phyloP scores from a whole-genome alignment of 1,140 invertebrate genomes.

The Drosophila mojavensis region DNA sequence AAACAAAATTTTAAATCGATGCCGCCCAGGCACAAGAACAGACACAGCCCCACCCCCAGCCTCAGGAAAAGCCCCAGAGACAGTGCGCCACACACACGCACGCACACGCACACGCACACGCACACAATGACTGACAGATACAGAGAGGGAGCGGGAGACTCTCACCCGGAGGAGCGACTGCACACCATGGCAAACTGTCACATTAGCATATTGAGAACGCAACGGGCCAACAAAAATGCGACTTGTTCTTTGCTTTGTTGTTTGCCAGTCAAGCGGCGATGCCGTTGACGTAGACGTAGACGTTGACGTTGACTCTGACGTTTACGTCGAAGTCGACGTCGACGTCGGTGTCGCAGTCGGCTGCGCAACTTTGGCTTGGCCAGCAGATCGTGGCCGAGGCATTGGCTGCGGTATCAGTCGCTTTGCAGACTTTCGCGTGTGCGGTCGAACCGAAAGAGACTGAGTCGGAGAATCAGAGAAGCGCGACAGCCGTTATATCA shows the following conservation, averaged over 20 bases:
- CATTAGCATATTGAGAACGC: conserved; percentile 80
- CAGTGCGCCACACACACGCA: conserved; percentile 16
- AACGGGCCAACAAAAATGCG: conserved; percentile 60
- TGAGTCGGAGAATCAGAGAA: neutral
- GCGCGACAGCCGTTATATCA: neutral
- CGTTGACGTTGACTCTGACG: neutral
- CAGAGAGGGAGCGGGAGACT: neutral
- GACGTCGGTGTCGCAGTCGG: conserved; percentile 44
- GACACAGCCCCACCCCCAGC: conserved; percentile 15
- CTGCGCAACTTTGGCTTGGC: conserved; percentile 67
- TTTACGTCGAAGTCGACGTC: neutral
- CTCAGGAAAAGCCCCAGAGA: conserved; percentile 23
- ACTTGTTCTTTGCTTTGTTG: conserved; percentile 38
- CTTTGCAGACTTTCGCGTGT: conserved; percentile 81
- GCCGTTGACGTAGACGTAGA: conserved; percentile 30
- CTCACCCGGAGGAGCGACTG: conserved; percentile 35
- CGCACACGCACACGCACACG: conserved; percentile 7
- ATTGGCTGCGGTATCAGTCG: conserved; percentile 63
- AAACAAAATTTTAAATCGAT: conserved; percentile 70
- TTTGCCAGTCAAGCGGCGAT: conserved; percentile 42
- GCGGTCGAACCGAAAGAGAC: conserved; percentile 47
- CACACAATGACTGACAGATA: neutral
- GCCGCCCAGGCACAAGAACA: conserved; percentile 21
- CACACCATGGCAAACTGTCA: conserved; percentile 69
- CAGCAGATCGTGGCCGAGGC: conserved; percentile 51